A percentile compares a stretch with the other conserved stretches of the same genome.
These are phyloP conservation scores for Pocillopora meandrina DNA, from an alignment of 92 coral and sea anemone species.

Conservation along the genomic window DNA sequence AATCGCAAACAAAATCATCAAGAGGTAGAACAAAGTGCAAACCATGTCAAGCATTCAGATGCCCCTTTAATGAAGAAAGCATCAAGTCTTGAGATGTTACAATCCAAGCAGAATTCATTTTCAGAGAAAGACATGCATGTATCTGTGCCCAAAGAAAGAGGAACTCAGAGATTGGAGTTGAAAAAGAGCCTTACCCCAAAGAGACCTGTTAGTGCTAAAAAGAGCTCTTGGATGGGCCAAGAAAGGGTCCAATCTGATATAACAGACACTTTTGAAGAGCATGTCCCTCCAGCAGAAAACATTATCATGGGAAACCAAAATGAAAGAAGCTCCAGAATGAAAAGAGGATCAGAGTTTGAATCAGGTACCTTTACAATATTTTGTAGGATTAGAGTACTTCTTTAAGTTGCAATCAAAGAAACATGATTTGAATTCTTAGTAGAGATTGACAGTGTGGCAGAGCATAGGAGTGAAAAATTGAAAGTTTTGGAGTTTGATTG, in stretches of 20 bases:
- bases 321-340: slow-evolving; percentile 5
- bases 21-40: slow-evolving; percentile 11
- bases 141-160: slow-evolving; percentile 21
- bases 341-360: slow-evolving; percentile 8
- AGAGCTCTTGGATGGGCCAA: slow-evolving; percentile 25
- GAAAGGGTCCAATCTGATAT: slow-evolving; percentile 41
- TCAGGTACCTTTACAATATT: slow-evolving; percentile 15
- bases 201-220: slow-evolving; percentile 60
- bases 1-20: slow-evolving; percentile 11
- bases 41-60: slow-evolving; percentile 25
- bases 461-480: no score
- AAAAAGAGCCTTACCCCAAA: slow-evolving; percentile 63
- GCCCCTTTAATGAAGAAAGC: slow-evolving; percentile 27
- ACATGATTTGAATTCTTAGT: no score
- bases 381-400: not conserved
- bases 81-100: slow-evolving; percentile 36
- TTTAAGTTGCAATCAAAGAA: no score
- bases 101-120: slow-evolving; percentile 4
- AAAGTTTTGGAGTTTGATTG: no score
- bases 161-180: slow-evolving; percentile 10
- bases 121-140: not conserved
- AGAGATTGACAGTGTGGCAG: no score
- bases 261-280: slow-evolving; percentile 65
- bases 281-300: slow-evolving; percentile 43
- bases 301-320: slow-evolving; percentile 24